These are phyloP conservation scores for Epinotia brunnichana DNA, from an alignment of 2,888 invertebrate species.

Conservation along the genomic window DNA sequence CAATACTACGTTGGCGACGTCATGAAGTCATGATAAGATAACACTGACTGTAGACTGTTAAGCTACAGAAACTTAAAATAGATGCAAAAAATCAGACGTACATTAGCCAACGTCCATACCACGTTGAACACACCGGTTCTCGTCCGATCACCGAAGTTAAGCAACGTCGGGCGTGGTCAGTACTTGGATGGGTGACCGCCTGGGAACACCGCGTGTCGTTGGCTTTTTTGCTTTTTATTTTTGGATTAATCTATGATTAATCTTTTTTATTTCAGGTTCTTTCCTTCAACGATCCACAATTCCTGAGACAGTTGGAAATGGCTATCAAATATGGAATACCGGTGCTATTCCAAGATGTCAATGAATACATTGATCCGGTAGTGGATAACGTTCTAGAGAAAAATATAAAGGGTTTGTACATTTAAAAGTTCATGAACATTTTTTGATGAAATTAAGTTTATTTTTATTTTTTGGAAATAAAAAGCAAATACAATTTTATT, in stretches of 20 bases:
- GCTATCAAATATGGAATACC: constrained; percentile 95
- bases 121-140: constrained; percentile 54
- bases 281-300: constrained; percentile 93
- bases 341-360: constrained; percentile 95
- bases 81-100: background rate
- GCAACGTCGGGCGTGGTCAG: constrained; percentile 53
- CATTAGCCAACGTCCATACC: constrained; percentile 51
- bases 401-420: constrained; percentile 87
- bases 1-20: too few relatives aligned
- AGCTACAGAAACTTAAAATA: too few relatives aligned
- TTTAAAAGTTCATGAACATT: background rate
- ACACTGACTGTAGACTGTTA: too few relatives aligned
- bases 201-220: constrained; percentile 53
- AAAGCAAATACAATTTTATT: too few relatives aligned
- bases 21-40: too few relatives aligned
- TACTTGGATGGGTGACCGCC: constrained; percentile 56
- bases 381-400: constrained; percentile 94
- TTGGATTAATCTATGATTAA: background rate
- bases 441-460: too few relatives aligned
- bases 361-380: constrained; percentile 96
- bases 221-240: constrained; percentile 45
- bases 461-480: too few relatives aligned
- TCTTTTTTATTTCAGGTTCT: constrained; percentile 71
- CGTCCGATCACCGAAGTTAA: constrained; percentile 55
- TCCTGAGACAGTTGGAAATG: constrained; percentile 93